Evolutionary conservation across 2,888 invertebrate species (phyloP), one percentile per base, ranked within the genome.

Genomic region (Metacarcinus magister): DNA sequence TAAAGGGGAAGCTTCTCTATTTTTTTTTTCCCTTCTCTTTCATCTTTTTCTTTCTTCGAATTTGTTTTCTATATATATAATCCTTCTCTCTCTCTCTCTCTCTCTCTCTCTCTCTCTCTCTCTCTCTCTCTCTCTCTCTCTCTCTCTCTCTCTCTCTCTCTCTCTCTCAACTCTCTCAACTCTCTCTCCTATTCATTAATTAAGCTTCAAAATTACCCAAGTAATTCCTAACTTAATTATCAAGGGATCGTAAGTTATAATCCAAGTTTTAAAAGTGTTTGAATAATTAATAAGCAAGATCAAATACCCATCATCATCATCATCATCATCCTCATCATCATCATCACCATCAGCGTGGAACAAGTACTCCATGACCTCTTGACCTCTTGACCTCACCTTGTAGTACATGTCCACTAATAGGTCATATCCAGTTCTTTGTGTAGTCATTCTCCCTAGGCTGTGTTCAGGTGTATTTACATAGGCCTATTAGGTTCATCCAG

Each of bases 101-200:
- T 67, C 67, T 67, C 67, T 67, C 67, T 67, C 67, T 67, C 67
- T 67, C 67, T 67, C 67, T 67, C 67, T 67, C 67, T 67, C 67
- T 67, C 67, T 67, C 67, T 54, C 54, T 54, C 67, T 67, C 67
- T 67, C 67, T 67, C 67, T 67, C 67, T 67, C 67, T 67, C 67
- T 67, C 67, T n/a, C n/a, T n/a, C n/a, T 67, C 67, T 67, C 67
- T 67, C 67, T 67, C 67, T 67, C 67, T 67, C 67, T 67, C 67
- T 67, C 67, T 67, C 67, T 67, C 67, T 67, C 67, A 5, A 5
- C 19, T 67, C 67, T 67, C 67, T 16, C 67, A 67, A n/a, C n/a
- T n/a, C 19, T 4, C 67, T 7, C 23, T 67, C 1, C n/a, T n/a
- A n/a, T n/a, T n/a, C n/a, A 67, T 67, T n/a, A 23, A 54, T 67